Conservation (phyloP, 1,140 invertebrate genomes). For the Drosophila takahashii region DNA sequence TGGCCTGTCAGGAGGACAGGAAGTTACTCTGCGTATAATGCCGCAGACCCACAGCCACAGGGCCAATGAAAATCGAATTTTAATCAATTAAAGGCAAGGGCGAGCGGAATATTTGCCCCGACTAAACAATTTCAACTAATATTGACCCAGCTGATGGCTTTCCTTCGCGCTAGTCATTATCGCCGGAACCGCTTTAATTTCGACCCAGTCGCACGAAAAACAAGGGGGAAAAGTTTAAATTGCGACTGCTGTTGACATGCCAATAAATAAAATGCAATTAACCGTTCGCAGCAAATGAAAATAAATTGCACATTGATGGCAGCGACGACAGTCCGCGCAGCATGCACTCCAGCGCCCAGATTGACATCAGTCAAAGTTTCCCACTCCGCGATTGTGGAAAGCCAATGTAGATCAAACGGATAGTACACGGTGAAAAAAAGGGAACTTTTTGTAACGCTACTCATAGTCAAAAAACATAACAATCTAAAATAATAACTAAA, state of each 20-base stretch:
- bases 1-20: not conserved
- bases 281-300: constrained; percentile 71
- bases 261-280: constrained; percentile 83
- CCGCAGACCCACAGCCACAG: too few relatives aligned
- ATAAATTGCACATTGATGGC: constrained; percentile 79
- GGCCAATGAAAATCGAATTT: constrained; percentile 33
- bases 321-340: constrained; percentile 37
- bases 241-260: constrained; percentile 75
- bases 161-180: constrained; percentile 21
- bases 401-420: constrained; percentile 15
- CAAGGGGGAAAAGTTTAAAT: constrained; percentile 45
- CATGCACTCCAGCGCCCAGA: constrained; percentile 32
- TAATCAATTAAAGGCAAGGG: constrained; percentile 44
- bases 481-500: too few relatives aligned
- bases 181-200: constrained; percentile 36
- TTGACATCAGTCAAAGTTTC: constrained; percentile 52
- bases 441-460: not conserved
- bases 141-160: constrained; percentile 30
- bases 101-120: constrained; percentile 34
- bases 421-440: constrained; percentile 13
- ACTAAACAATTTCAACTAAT: constrained; percentile 42
- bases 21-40: constrained; percentile 1
- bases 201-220: constrained; percentile 39
- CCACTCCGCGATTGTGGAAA: not conserved
- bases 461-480: too few relatives aligned